phyloP scores from a whole-genome alignment of 2,113 vertebrate genomes.

The Eublepharis macularius region DNA sequence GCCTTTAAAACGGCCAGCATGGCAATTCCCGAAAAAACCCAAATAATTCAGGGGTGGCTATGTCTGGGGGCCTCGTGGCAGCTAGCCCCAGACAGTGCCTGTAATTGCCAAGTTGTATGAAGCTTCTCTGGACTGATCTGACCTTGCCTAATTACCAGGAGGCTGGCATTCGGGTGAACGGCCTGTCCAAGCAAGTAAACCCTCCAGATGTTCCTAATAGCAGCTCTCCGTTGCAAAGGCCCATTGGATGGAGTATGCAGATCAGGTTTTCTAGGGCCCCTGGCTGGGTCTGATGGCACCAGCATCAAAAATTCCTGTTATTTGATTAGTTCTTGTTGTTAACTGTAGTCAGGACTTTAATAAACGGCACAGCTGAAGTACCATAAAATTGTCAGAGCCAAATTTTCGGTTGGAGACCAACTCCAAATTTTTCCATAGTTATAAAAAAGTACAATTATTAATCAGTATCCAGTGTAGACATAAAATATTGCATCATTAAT shows the following conservation, averaged over 20 bases:
- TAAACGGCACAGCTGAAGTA: not conserved
- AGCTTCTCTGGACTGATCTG: not conserved
- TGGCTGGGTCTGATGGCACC: not conserved
- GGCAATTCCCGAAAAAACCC: too few relatives aligned
- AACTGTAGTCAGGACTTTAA: not conserved
- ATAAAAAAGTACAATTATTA: not conserved
- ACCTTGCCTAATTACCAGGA: not conserved
- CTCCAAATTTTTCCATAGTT: not conserved
- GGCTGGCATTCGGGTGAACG: not conserved
- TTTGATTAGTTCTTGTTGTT: not conserved
- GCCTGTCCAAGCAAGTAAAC: too few relatives aligned
- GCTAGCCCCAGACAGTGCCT: too few relatives aligned
- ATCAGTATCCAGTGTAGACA: not conserved
- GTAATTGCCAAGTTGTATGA: not conserved
- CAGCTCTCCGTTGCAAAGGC: not conserved
- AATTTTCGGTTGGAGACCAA: not conserved
- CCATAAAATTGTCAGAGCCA: not conserved
- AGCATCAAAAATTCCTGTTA: not conserved
- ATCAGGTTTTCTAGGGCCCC: not conserved
- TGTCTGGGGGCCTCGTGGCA: too few relatives aligned
- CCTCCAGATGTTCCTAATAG: not conserved
- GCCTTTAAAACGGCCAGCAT: too few relatives aligned
- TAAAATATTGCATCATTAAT: not conserved
- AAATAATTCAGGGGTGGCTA: too few relatives aligned
- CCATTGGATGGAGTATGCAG: not conserved